Evolutionary conservation across 2,888 invertebrate species (phyloP).

Genomic region (Carpatolechia fugitivella): DNA sequence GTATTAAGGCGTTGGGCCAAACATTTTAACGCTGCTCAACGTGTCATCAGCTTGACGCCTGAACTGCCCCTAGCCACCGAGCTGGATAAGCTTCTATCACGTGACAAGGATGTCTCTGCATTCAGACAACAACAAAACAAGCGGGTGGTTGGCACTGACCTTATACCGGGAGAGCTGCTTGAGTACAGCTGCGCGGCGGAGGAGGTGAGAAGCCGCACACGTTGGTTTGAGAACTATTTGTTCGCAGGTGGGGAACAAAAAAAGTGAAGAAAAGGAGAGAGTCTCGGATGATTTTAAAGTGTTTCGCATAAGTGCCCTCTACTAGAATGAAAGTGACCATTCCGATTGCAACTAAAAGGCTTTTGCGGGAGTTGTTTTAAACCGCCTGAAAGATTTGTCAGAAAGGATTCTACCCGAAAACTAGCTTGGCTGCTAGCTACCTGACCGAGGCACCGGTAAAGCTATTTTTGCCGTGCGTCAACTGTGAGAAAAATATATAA

Average conservation of each 20-base stretch:
- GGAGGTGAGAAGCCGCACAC: slow-evolving; percentile 18
- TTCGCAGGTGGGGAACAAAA: too few species aligned
- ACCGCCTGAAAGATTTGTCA: slow-evolving; percentile 11
- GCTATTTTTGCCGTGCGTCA: too few species aligned
- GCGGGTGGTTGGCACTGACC: too few species aligned
- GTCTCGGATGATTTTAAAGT: slow-evolving; percentile 5
- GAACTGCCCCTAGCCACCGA: neutral
- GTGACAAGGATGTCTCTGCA: slow-evolving; percentile 16
- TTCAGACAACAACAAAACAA: too few species aligned
- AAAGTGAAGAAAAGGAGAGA: slow-evolving; percentile 3
- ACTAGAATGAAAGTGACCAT: slow-evolving; percentile 8
- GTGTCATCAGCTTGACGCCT: slow-evolving; percentile 9
- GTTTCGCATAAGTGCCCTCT: too few species aligned
- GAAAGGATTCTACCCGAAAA: slow-evolving; percentile 25
- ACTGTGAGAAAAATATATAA: too few species aligned
- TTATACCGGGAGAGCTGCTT: too few species aligned
- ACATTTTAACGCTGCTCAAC: too few species aligned
- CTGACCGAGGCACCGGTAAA: slow-evolving; percentile 22
- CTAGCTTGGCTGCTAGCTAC: slow-evolving; percentile 26
- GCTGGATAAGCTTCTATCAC: slow-evolving; percentile 13
- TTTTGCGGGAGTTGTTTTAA: slow-evolving; percentile 20
- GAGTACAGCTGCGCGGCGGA: slow-evolving; percentile 17
- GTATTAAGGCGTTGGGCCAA: too few species aligned
- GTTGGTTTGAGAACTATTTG: too few species aligned
- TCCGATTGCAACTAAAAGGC: slow-evolving; percentile 23